phyloP scores from a whole-genome alignment of 2,888 invertebrate species.

The Polia nebulosa region DNA sequence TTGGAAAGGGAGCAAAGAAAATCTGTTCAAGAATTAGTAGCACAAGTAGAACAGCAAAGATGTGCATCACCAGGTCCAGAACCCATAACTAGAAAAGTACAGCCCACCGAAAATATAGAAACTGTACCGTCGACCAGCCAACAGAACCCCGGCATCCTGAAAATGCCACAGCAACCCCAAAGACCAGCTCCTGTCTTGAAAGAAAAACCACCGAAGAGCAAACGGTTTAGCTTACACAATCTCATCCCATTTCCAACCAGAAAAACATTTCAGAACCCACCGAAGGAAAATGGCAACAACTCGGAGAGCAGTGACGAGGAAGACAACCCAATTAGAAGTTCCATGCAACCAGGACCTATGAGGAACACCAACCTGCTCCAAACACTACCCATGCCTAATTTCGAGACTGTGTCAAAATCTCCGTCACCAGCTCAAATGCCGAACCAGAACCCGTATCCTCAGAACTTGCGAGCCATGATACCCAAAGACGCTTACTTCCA shows the following conservation, averaged over 20 bases:
- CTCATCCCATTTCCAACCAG: conserved; percentile 89
- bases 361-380: conserved; percentile 89
- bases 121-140: conserved; percentile 73
- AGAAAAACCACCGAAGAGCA: conserved; percentile 87
- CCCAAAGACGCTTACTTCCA: conserved; percentile 92
- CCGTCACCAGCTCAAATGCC: conserved; percentile 82
- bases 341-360: conserved; percentile 90
- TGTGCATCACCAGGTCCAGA: conserved; percentile 85
- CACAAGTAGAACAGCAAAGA: conserved; percentile 91
- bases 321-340: conserved; percentile 86
- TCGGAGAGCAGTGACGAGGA: conserved; percentile 92
- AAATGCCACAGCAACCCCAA: conserved; percentile 87
- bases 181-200: conserved; percentile 87
- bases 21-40: conserved; percentile 92
- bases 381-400: conserved; percentile 90
- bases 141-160: conserved; percentile 77
- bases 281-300: conserved; percentile 87
- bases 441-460: conserved; percentile 66
- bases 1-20: conserved; percentile 84
- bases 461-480: conserved; percentile 82
- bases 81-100: conserved; percentile 76
- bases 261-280: conserved; percentile 87
- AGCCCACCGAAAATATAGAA: conserved; percentile 78
- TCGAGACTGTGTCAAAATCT: conserved; percentile 90
- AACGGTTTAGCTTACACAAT: conserved; percentile 89